Evolutionary conservation across 2,888 invertebrate genomes (phyloP).

Genomic region (Drosophila tanythrix): DNA sequence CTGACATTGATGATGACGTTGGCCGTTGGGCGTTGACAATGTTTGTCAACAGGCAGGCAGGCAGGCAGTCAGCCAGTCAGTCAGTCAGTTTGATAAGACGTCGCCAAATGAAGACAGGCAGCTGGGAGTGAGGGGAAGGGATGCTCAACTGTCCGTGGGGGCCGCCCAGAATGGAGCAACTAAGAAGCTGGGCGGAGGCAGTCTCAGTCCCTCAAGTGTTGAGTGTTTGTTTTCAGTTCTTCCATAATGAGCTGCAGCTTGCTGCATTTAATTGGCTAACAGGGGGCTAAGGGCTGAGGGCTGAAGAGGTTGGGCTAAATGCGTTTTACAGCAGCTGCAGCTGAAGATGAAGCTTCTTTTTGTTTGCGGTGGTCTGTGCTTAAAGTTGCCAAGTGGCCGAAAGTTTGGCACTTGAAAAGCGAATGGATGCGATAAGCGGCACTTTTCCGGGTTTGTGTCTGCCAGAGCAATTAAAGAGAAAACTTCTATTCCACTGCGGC

Average conservation of each 20-base stretch:
- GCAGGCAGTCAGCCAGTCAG: conserved; percentile 3
- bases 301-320: neutral
- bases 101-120: conserved; percentile 38
- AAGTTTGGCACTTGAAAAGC: conserved; percentile 58
- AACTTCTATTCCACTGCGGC: conserved; percentile 37
- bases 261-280: conserved; percentile 55
- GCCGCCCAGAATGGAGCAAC: conserved; percentile 1
- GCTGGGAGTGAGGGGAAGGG: neutral
- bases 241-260: conserved; percentile 61
- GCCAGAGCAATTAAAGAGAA: conserved; percentile 63
- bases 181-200: conserved; percentile 17
- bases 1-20: conserved; percentile 77
- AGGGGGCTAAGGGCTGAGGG: neutral
- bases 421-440: conserved; percentile 71
- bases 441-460: conserved; percentile 65
- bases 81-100: conserved; percentile 26
- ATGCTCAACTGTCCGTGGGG: neutral
- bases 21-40: conserved; percentile 71
- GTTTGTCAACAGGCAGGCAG: conserved; percentile 66
- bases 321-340: conserved; percentile 21
- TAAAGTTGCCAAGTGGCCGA: conserved; percentile 55
- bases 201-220: conserved; percentile 29
- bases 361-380: conserved; percentile 49
- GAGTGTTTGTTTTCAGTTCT: conserved; percentile 29
- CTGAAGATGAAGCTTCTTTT: conserved; percentile 17